Conservation (phyloP, 2,888 invertebrate species). For the Dryococelus australis region DNA sequence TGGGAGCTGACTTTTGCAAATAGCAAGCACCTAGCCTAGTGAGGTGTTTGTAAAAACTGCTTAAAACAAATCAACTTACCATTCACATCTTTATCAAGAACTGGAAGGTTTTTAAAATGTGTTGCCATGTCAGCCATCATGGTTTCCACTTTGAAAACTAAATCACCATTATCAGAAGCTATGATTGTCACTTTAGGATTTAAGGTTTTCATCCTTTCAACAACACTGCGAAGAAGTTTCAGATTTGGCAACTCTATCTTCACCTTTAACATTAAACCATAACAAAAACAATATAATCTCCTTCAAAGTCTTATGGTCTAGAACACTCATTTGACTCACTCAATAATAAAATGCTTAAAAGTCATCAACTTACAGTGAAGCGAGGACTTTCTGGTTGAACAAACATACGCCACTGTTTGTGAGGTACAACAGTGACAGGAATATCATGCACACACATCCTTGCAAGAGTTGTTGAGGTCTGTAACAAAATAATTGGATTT, state of each 20-base stretch:
- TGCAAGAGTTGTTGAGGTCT: conserved; percentile 53
- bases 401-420: conserved; percentile 78
- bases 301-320: no score
- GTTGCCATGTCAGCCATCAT: conserved; percentile 27
- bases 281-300: neutral
- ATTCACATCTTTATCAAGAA: neutral
- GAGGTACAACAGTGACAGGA: conserved; percentile 78
- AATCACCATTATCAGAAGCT: conserved; percentile 5
- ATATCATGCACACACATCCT: conserved; percentile 83
- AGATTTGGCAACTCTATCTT: conserved; percentile 11
- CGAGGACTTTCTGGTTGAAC: conserved; percentile 75
- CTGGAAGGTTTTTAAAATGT: conserved; percentile 17
- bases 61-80: neutral
- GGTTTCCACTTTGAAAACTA: conserved; percentile 26
- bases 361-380: conserved; percentile 74
- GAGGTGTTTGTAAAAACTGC: neutral
- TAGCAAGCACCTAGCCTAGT: no score
- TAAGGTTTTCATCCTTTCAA: conserved; percentile 19
- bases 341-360: neutral
- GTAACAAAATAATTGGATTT: conserved; percentile 50
- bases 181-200: neutral
- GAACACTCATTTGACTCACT: no score
- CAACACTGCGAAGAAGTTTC: conserved; percentile 21
- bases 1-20: no score
- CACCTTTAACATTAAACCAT: neutral